Evolutionary conservation across 1,140 invertebrate species (phyloP).

Genomic region (Ephestia elutella): DNA sequence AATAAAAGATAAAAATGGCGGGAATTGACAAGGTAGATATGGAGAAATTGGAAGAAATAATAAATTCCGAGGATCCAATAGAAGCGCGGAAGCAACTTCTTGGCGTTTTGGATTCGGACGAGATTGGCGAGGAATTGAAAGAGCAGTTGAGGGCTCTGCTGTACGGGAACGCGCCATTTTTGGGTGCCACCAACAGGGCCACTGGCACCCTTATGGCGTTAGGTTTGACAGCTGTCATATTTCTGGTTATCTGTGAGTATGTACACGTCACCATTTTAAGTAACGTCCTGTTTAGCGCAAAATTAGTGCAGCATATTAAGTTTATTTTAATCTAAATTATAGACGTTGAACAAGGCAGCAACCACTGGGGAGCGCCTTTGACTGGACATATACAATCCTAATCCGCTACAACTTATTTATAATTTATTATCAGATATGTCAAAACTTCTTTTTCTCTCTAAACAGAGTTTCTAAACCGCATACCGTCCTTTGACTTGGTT

Average conservation of each 20-base stretch:
- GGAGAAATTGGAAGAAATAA: not conserved
- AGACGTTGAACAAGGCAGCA: no score
- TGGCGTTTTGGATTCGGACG: constrained; percentile 74
- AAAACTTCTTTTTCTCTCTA: no score
- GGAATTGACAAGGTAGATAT: not conserved
- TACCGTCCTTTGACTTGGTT: no score
- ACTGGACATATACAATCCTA: no score
- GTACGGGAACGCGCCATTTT: constrained; percentile 47
- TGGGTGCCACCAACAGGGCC: constrained; percentile 29
- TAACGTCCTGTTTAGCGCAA: no score
- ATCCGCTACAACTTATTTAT: no score
- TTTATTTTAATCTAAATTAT: no score
- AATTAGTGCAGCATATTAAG: not conserved
- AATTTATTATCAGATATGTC: no score
- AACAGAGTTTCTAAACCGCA: not conserved
- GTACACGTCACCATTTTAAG: not conserved
- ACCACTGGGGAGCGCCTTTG: no score
- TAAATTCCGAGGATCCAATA: constrained; percentile 34
- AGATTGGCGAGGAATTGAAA: constrained; percentile 73
- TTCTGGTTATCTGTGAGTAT: constrained; percentile 48
- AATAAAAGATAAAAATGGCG: constrained; percentile 7
- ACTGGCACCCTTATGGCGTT: constrained; percentile 32
- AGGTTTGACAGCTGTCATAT: constrained; percentile 37
- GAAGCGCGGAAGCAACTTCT: constrained; percentile 74
- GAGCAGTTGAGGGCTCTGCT: constrained; percentile 70